Percentiles rank a stretch among this genome's conserved stretches.
Conservation (phyloP, 1,140 invertebrate species). For the Caenorhabditis remanei region DNA sequence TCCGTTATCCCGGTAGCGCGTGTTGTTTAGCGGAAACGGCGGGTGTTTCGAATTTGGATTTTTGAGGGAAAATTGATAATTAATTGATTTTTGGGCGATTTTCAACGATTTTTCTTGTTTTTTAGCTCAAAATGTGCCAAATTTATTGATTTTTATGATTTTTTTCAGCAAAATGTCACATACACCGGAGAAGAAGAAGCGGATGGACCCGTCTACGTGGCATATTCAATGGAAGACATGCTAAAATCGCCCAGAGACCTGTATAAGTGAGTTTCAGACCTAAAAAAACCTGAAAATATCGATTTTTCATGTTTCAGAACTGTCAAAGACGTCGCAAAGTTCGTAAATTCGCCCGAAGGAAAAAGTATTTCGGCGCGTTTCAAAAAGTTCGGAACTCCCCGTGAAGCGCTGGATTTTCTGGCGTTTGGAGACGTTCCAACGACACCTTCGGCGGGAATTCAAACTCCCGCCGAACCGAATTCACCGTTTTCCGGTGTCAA, state of each 20-base stretch:
- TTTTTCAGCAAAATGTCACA: neutral
- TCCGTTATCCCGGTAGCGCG: neutral
- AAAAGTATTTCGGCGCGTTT: constrained; percentile 12
- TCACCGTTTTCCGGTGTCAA: constrained; percentile 32
- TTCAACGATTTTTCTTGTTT: neutral
- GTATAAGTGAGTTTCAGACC: constrained; percentile 28
- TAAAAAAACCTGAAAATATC: neutral
- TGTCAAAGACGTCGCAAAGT: constrained; percentile 17
- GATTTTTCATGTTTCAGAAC: constrained; percentile 8
- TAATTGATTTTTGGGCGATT: neutral
- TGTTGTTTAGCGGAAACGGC: constrained; percentile 17
- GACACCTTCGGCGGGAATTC: neutral
- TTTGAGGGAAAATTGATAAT: neutral
- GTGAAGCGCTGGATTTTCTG: constrained; percentile 25
- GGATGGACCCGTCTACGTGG: constrained; percentile 26
- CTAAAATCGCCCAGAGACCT: constrained; percentile 12
- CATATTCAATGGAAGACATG: constrained; percentile 32
- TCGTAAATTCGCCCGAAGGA: constrained; percentile 18
- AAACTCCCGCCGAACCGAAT: neutral
- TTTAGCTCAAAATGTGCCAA: neutral
- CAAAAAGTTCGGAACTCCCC: constrained; percentile 27
- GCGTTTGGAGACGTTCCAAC: neutral
- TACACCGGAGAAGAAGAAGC: neutral
- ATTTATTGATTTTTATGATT: neutral
- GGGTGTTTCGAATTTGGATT: constrained; percentile 10